These are phyloP conservation scores for Asobara japonica DNA, from an alignment of 1,140 invertebrate genomes.

Conservation along the genomic window DNA sequence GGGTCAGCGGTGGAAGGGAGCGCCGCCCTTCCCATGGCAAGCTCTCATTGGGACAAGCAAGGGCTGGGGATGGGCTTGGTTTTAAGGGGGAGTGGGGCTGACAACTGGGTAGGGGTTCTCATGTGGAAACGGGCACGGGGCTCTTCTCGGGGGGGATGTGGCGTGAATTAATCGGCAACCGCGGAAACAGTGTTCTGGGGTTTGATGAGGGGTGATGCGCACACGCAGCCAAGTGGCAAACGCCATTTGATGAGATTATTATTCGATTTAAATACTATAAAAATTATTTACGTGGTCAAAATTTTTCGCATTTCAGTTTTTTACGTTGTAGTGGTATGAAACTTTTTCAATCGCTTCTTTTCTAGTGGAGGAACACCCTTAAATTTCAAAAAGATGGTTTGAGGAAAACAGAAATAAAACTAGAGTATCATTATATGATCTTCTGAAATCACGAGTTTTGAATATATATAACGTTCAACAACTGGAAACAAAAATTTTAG, in stretches of 20 bases:
- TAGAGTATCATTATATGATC: no score
- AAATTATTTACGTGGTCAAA: no score
- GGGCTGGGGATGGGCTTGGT: neutral
- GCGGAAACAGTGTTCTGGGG: neutral
- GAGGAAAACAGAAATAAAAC: no score
- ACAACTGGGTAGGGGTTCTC: neutral
- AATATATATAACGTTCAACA: no score
- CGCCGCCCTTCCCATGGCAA: neutral
- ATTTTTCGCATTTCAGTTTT: no score
- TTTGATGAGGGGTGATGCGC: neutral
- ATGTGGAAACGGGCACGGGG: neutral
- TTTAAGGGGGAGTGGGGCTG: neutral
- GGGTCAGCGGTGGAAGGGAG: conserved; percentile 16
- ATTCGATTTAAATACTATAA: conserved; percentile 7
- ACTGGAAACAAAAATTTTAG: no score
- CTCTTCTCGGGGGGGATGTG: neutral
- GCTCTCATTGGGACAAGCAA: neutral
- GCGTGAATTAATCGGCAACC: conserved; percentile 1
- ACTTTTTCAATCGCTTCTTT: no score
- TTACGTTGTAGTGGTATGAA: no score
- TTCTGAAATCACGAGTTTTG: no score
- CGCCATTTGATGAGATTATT: neutral
- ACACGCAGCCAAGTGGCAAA: no score
- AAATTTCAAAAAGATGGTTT: no score
- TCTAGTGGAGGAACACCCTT: no score